Percentiles rank a stretch among this genome's conserved stretches.
phyloP scores from a whole-genome alignment of 2,797 vertebrate species.

The Myotis vivesi region DNA sequence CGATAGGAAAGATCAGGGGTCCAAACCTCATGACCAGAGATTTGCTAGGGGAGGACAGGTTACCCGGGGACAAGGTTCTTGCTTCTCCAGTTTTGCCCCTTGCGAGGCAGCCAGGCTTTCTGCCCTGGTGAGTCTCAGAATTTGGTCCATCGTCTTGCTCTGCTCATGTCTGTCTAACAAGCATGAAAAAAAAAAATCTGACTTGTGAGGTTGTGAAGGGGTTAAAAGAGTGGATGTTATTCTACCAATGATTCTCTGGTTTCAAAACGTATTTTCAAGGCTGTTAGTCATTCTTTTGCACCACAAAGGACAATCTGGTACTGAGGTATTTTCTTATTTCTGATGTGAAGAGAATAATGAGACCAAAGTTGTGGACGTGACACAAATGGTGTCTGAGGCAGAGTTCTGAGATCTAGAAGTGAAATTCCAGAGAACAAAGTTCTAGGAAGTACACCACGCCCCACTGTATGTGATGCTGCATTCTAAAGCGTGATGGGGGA shows the following conservation, averaged over 20 bases:
- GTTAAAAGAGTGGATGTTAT: neutral
- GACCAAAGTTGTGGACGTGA: neutral
- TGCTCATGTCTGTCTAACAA: too few species aligned
- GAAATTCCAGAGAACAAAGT: neutral
- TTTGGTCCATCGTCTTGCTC: too few species aligned
- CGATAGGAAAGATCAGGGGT: too few species aligned
- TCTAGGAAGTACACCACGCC: neutral
- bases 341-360: neutral
- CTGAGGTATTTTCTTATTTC: neutral
- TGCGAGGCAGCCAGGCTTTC: too few species aligned
- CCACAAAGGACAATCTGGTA: neutral
- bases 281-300: neutral
- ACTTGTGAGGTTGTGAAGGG: neutral
- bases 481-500: rapidly evolving
- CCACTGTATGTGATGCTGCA: neutral
- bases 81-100: too few species aligned
- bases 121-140: too few species aligned
- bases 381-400: neutral
- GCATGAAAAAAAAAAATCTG: neutral
- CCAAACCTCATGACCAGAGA: too few species aligned
- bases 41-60: too few species aligned
- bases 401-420: neutral
- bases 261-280: neutral
- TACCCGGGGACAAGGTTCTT: too few species aligned
- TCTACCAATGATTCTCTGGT: neutral